phyloP scores from a whole-genome alignment of 1,140 invertebrate genomes.

The Scaptodrosophila lebanonensis region DNA sequence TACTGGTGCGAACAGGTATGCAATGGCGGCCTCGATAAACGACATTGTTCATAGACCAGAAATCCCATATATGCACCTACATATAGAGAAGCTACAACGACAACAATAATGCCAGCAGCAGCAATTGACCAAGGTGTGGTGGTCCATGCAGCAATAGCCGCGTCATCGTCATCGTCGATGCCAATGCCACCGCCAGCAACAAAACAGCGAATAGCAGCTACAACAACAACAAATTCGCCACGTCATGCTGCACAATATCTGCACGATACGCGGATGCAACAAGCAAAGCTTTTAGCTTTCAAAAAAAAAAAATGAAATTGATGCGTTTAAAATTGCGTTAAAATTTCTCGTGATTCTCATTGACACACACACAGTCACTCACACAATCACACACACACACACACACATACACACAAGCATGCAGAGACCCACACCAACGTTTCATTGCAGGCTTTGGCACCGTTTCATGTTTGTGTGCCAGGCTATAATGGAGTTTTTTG shows the following conservation, averaged over 20 bases:
- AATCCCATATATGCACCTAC: too few species aligned
- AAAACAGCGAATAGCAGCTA: constrained; percentile 11
- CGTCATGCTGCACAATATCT: constrained; percentile 44
- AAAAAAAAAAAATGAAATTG: constrained; percentile 68
- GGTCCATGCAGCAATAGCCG: too few species aligned
- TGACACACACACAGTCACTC: constrained; percentile 1
- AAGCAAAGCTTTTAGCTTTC: constrained; percentile 53
- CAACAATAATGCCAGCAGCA: too few species aligned
- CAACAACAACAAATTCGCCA: constrained; percentile 37
- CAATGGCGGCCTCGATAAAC: too few species aligned
- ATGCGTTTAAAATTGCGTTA: constrained; percentile 72
- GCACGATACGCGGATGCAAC: constrained; percentile 39
- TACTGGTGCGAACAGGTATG: too few species aligned
- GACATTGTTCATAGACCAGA: too few species aligned
- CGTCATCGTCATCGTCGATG: constrained; percentile 5
- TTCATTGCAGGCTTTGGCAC: constrained; percentile 15
- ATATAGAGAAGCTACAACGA: too few species aligned
- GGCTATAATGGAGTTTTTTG: too few species aligned
- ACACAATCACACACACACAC: constrained; percentile 8
- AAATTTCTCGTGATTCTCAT: constrained; percentile 37
- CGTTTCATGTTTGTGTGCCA: constrained; percentile 17
- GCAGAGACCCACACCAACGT: too few species aligned
- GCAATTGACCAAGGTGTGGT: too few species aligned
- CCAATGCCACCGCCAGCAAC: not conserved
- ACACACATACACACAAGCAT: not conserved